phyloP scores from a whole-genome alignment of 2,113 vertebrate species.

The Leucoraja erinaceus region DNA sequence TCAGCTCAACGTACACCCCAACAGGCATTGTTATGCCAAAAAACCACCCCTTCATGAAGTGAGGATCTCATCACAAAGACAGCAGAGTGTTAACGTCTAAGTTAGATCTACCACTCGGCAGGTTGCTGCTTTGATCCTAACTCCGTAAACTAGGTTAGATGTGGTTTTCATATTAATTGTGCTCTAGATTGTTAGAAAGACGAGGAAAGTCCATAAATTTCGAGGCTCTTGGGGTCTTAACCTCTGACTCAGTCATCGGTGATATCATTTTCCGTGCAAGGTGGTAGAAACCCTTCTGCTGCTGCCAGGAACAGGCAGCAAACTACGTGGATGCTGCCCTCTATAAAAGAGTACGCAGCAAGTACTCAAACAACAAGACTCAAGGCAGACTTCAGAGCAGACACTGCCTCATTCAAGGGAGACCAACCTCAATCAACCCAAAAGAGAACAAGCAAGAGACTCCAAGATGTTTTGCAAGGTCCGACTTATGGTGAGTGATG shows the following conservation, averaged over 20 bases:
- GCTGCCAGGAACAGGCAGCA: not conserved
- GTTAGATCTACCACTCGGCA: not conserved
- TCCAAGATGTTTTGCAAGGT: not conserved
- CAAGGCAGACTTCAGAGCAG: not conserved
- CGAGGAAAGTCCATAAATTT: not conserved
- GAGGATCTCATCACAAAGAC: too few species aligned
- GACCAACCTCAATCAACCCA: not conserved
- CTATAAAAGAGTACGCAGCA: not conserved
- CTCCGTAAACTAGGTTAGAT: slow-evolving; percentile 14
- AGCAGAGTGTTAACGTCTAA: not conserved
- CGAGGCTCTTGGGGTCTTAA: not conserved
- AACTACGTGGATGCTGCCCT: not conserved
- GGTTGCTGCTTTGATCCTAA: not conserved
- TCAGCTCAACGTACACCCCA: too few species aligned
- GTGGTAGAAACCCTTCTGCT: not conserved
- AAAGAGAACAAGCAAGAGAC: not conserved
- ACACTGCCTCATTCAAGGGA: not conserved
- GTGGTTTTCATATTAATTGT: slow-evolving; percentile 17
- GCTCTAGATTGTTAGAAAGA: slow-evolving; percentile 23
- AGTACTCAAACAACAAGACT: not conserved
- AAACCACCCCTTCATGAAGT: not conserved
- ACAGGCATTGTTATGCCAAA: not conserved
- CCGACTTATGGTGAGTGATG: not conserved
- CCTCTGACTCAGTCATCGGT: not conserved
- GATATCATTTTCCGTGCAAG: slow-evolving; percentile 19